phyloP scores from a whole-genome alignment of 2,888 invertebrate species.

The Trisateles emortualis region DNA sequence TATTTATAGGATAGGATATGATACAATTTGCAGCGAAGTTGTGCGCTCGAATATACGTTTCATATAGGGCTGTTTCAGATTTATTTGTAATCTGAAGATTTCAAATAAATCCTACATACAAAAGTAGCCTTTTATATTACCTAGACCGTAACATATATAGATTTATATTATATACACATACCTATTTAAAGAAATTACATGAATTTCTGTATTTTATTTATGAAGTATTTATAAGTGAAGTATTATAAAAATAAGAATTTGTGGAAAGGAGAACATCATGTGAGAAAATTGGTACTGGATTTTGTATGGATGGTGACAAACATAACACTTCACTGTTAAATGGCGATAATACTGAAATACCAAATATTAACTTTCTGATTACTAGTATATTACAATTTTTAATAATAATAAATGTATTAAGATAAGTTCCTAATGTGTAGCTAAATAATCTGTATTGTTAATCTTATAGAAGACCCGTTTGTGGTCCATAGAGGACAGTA shows the following conservation, averaged over 20 bases:
- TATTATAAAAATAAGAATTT: slow-evolving; percentile 33
- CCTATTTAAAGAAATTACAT: slow-evolving; percentile 20
- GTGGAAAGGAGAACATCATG: slow-evolving; percentile 4
- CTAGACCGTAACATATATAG: slow-evolving; percentile 48
- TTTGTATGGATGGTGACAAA: slow-evolving; percentile 7
- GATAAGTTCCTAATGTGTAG: slow-evolving; percentile 16
- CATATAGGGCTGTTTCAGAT: too few species aligned
- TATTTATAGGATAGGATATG: too few species aligned
- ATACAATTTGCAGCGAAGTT: too few species aligned
- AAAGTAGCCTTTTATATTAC: slow-evolving; percentile 1
- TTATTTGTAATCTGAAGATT: too few species aligned
- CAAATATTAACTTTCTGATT: not conserved
- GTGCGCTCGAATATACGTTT: too few species aligned
- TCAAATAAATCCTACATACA: too few species aligned
- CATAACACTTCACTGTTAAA: slow-evolving; percentile 1
- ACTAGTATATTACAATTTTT: not conserved
- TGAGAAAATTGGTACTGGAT: slow-evolving; percentile 10
- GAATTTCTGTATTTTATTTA: slow-evolving; percentile 35
- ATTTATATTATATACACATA: slow-evolving; percentile 26
- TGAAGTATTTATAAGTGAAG: slow-evolving; percentile 34
- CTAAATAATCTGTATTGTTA: slow-evolving; percentile 4
- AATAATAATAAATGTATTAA: slow-evolving; percentile 8
- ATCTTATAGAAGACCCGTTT: slow-evolving; percentile 3
- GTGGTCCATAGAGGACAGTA: slow-evolving; percentile 1
- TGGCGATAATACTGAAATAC: not conserved